Conservation (phyloP, 2,888 invertebrate genomes). For the Cryptops parisi region DNA sequence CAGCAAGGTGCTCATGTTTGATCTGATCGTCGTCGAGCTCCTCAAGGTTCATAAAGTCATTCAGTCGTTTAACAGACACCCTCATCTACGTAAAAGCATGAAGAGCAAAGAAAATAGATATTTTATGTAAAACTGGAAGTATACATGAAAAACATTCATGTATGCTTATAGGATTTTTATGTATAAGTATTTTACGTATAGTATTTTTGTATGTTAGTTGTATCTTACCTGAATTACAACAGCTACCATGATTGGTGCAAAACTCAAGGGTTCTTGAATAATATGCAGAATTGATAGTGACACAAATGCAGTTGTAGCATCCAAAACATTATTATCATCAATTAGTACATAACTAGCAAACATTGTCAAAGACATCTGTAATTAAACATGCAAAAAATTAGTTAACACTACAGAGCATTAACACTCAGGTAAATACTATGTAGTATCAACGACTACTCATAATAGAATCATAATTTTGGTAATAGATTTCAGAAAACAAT, state of each 20-base stretch:
- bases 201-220: slow-evolving; percentile 13
- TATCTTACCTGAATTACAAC: slow-evolving; percentile 55
- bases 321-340: slow-evolving; percentile 48
- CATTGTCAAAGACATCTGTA: slow-evolving; percentile 69
- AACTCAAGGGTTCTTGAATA: slow-evolving; percentile 67
- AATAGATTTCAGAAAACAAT: too few relatives aligned
- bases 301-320: slow-evolving; percentile 70
- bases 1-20: slow-evolving; percentile 42
- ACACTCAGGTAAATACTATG: too few relatives aligned
- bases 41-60: slow-evolving; percentile 81
- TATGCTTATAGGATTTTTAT: too few relatives aligned
- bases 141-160: too few relatives aligned
- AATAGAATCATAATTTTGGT: too few relatives aligned
- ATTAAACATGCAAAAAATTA: too few relatives aligned
- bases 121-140: too few relatives aligned
- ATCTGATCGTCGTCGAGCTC: slow-evolving; percentile 69
- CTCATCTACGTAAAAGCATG: neutral
- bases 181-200: too few relatives aligned
- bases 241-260: slow-evolving; percentile 61
- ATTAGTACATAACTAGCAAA: slow-evolving; percentile 64
- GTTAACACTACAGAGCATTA: too few relatives aligned
- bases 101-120: too few relatives aligned
- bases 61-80: slow-evolving; percentile 80
- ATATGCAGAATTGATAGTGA: slow-evolving; percentile 74
- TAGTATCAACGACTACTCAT: too few relatives aligned